Evolutionary conservation across 2,888 invertebrate species (phyloP).

Genomic region (Thereva nobilitata): DNA sequence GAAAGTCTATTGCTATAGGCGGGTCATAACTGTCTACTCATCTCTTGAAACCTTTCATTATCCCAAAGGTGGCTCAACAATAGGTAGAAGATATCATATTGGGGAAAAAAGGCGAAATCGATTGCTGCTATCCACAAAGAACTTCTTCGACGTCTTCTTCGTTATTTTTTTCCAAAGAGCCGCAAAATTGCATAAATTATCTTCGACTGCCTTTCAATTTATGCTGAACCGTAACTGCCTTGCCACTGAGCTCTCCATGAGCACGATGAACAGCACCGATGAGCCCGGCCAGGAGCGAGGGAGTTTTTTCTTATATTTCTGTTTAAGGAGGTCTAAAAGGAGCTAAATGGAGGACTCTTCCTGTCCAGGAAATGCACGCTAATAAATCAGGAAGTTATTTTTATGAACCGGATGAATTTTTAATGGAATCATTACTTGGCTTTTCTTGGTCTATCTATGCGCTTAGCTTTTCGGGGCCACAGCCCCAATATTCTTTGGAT

Average conservation of each 20-base stretch:
- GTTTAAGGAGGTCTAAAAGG: slow-evolving; percentile 9
- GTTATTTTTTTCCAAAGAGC: slow-evolving; percentile 1
- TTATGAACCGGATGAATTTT: slow-evolving; percentile 36
- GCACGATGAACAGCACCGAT: background rate
- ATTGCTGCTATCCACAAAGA: slow-evolving; percentile 25
- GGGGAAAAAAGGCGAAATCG: background rate
- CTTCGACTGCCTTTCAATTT: slow-evolving; percentile 28
- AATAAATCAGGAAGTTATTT: slow-evolving; percentile 36
- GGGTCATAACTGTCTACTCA: slow-evolving; percentile 20
- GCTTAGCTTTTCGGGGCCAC: too few relatives aligned
- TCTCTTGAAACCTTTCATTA: slow-evolving; percentile 18
- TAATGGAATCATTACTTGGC: slow-evolving; percentile 33
- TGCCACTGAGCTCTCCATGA: too few relatives aligned
- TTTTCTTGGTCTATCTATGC: slow-evolving; percentile 6
- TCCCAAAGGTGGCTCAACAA: slow-evolving; percentile 18
- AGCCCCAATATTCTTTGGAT: too few relatives aligned
- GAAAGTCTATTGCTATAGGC: slow-evolving; percentile 15
- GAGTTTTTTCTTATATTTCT: slow-evolving; percentile 14
- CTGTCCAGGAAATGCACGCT: slow-evolving; percentile 35
- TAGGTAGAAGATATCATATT: slow-evolving; percentile 8
- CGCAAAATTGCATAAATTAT: slow-evolving; percentile 32
- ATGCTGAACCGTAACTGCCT: slow-evolving; percentile 10
- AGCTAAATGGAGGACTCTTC: slow-evolving; percentile 23
- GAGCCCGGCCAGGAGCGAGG: background rate
- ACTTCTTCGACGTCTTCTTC: background rate